Percentiles rank a stretch among this genome's conserved stretches.
Evolutionary conservation across 2,888 invertebrate genomes (phyloP).

Genomic region (Phorcus lineatus): DNA sequence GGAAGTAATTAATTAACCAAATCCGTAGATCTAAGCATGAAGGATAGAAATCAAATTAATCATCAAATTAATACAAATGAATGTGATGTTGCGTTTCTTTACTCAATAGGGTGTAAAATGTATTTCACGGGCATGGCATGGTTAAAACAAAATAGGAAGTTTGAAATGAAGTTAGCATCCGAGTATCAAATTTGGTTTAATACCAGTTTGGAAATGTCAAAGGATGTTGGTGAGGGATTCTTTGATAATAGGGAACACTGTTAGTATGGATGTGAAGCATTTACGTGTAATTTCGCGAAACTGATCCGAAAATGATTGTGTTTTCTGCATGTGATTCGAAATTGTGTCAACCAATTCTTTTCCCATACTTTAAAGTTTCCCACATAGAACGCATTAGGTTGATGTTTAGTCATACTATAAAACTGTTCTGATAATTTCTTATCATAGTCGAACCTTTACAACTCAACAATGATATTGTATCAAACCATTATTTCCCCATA

Average conservation of each 20-base stretch:
- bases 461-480: too few species aligned
- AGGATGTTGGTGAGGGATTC: neutral
- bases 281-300: too few species aligned
- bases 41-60: slow-evolving; percentile 19
- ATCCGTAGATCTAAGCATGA: neutral
- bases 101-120: slow-evolving; percentile 4
- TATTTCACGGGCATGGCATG: neutral
- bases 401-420: too few species aligned
- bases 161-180: neutral
- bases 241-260: neutral
- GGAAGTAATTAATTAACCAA: slow-evolving; percentile 18
- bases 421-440: too few species aligned
- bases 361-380: too few species aligned
- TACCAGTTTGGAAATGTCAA: neutral
- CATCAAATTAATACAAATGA: slow-evolving; percentile 12
- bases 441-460: too few species aligned
- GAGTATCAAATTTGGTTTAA: slow-evolving; percentile 2
- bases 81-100: neutral
- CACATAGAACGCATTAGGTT: too few species aligned
- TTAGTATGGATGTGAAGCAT: too few species aligned
- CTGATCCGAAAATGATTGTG: too few species aligned
- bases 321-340: too few species aligned
- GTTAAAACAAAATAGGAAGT: neutral
- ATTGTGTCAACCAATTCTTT: too few species aligned
- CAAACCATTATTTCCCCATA: too few species aligned